Base-by-base conservation (phyloP, 2,888 invertebrate species). In the Tromatobia lineatoria region DNA sequence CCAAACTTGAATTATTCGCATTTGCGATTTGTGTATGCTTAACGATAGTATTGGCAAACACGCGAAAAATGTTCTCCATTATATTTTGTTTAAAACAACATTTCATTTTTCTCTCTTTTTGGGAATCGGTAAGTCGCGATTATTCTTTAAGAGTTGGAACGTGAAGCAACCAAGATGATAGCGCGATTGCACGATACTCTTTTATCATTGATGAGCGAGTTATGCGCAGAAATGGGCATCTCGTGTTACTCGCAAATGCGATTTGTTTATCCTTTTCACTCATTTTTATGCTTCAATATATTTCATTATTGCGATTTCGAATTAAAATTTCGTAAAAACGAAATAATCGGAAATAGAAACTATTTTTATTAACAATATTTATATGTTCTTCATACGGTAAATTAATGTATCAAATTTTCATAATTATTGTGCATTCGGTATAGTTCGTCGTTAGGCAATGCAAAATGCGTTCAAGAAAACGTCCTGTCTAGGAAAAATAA, bases 51-150 rank as follows among this genome's bases (percentile, higher is more conserved):
- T 64, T 64, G 20, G 64, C 64, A 64, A 64, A 64, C 38, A 18
- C 13, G 1, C 18, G 34, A 64, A 8, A 38, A 18, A 38, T 20
- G 38, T 11, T 38, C 20, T 64, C 64, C 11, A 18, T 64, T 64
- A 42, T 61, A 42, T 61, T 61, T 64, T 3, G 2, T 59, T 59
- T n/a, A 6, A 8, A 29, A 64, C 59, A 61, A 29, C 29, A 29
- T 59, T 34, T 61, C 34, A 1, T n/a, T 1, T n/a, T 8, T 61
- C 8, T 18, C 23, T 10, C 25, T 54, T 52, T 70, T 70, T 70
- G 57, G 13, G 23, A 76, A 73, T 66, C 18, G 77, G 77, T 82
- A 73, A 82, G 77, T 77, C 50, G 67, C 66, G 59, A 70, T 67
- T 69, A 75, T 52, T 81, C 45, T 29, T 20, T 38, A 38, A 34